Percentiles rank a stretch among this genome's conserved stretches.
Conservation (phyloP, 53 echinoderm and acorn worm genomes). For the Astropecten irregularis region DNA sequence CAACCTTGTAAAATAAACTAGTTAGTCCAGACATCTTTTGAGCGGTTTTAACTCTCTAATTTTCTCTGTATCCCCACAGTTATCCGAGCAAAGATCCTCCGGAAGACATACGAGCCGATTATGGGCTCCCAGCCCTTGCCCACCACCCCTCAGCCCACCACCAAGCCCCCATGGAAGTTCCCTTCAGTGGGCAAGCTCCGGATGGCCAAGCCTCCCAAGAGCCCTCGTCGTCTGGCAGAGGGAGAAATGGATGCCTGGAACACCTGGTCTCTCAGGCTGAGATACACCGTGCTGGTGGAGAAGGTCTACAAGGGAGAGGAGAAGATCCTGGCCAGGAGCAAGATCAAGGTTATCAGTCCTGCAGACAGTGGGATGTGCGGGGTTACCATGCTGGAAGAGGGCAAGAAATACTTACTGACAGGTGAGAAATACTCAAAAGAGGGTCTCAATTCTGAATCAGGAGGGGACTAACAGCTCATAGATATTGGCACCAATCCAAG, state of each 20-base stretch:
- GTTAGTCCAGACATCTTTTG: too few relatives aligned
- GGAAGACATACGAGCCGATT: slow-evolving; percentile 55
- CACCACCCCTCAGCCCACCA: slow-evolving; percentile 31
- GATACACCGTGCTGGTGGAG: slow-evolving; percentile 81
- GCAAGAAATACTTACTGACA: slow-evolving; percentile 77
- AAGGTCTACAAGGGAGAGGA: slow-evolving; percentile 96
- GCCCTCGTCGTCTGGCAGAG: background rate
- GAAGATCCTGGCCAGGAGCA: slow-evolving; percentile 61
- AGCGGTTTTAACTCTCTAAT: too few relatives aligned
- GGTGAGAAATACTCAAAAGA: too few relatives aligned
- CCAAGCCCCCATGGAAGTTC: slow-evolving; percentile 38
- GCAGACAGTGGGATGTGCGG: slow-evolving; percentile 78
- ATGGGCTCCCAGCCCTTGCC: slow-evolving; percentile 18
- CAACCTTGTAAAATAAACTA: too few relatives aligned
- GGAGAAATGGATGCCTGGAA: slow-evolving; percentile 50
- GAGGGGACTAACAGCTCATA: too few relatives aligned
- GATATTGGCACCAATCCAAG: too few relatives aligned
- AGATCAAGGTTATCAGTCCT: slow-evolving; percentile 69
- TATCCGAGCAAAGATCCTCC: slow-evolving; percentile 46
- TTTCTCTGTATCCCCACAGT: too few relatives aligned
- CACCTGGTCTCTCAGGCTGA: slow-evolving; percentile 46
- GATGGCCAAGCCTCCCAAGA: slow-evolving; percentile 63
- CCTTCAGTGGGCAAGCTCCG: slow-evolving; percentile 21
- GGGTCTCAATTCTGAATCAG: too few relatives aligned
- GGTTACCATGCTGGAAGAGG: slow-evolving; percentile 61